Percentiles rank a stretch among this genome's conserved stretches.
These are phyloP conservation scores for Colaptes auratus DNA, from an alignment of 2,113 vertebrate genomes.

Conservation along the genomic window DNA sequence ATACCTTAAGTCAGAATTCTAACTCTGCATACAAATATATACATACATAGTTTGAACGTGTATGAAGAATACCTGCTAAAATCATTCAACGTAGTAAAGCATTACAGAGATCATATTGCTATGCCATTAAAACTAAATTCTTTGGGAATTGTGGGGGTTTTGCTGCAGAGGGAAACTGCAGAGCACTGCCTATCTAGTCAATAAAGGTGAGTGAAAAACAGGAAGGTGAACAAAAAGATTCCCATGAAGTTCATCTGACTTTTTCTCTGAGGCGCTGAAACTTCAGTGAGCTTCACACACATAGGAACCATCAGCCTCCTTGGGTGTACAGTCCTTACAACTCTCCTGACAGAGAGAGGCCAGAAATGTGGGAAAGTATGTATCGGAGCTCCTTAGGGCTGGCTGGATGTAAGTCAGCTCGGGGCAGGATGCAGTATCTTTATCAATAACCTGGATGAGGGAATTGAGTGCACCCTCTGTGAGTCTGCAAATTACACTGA, in stretches of 20 bases:
- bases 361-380: not conserved
- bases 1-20: not conserved
- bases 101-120: not conserved
- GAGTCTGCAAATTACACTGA: too few relatives aligned
- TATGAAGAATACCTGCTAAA: not conserved
- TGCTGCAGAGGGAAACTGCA: not conserved
- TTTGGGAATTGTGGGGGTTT: not conserved
- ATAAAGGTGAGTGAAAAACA: not conserved
- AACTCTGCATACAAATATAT: not conserved
- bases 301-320: not conserved
- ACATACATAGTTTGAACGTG: not conserved
- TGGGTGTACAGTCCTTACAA: not conserved
- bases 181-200: not conserved
- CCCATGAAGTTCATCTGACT: rapidly evolving
- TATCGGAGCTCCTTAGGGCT: not conserved
- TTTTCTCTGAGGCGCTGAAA: not conserved
- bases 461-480: too few relatives aligned
- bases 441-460: too few relatives aligned
- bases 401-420: not conserved
- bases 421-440: not conserved
- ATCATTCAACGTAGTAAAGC: not conserved
- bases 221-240: not conserved
- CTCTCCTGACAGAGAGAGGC: not conserved
- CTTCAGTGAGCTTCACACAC: not conserved
- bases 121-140: not conserved